Evolutionary conservation across 2,888 invertebrate genomes (phyloP).

Genomic region (Entomobrya multifasciata): DNA sequence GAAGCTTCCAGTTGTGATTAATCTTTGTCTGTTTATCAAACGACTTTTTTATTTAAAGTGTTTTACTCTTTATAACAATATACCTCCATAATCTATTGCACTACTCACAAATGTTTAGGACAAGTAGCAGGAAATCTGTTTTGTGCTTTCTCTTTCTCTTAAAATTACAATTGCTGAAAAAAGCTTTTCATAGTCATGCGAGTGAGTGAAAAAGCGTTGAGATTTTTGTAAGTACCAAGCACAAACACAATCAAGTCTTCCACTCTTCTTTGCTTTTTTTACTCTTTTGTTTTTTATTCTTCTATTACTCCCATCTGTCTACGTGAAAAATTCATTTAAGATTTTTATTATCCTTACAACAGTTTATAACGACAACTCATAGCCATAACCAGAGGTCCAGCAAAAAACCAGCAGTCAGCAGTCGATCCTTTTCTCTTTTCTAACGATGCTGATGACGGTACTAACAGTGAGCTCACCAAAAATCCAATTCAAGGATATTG

Average conservation of each 20-base stretch:
- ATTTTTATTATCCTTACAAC: slow-evolving; percentile 22
- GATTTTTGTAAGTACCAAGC: background rate
- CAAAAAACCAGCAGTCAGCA: background rate
- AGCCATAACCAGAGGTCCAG: background rate
- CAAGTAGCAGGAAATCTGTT: too few species aligned
- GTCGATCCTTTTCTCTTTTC: background rate
- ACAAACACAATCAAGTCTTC: slow-evolving; percentile 9
- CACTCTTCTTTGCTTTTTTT: background rate
- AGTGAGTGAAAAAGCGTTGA: background rate
- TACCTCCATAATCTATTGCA: too few species aligned
- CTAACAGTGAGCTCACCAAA: background rate
- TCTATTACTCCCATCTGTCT: slow-evolving; percentile 24
- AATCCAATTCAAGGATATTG: slow-evolving; percentile 31
- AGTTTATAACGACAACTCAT: slow-evolving; percentile 1
- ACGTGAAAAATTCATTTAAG: slow-evolving; percentile 35
- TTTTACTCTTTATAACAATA: too few species aligned
- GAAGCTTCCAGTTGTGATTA: too few species aligned
- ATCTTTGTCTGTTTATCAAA: background rate
- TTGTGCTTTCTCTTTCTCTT: background rate
- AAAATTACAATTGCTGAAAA: slow-evolving; percentile 13
- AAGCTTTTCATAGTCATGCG: background rate
- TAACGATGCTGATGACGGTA: background rate
- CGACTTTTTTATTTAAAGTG: background rate
- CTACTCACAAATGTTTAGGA: too few species aligned
- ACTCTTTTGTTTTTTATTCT: background rate